phyloP scores from a whole-genome alignment of 2,888 invertebrate species.

The Stenodera caucasica region DNA sequence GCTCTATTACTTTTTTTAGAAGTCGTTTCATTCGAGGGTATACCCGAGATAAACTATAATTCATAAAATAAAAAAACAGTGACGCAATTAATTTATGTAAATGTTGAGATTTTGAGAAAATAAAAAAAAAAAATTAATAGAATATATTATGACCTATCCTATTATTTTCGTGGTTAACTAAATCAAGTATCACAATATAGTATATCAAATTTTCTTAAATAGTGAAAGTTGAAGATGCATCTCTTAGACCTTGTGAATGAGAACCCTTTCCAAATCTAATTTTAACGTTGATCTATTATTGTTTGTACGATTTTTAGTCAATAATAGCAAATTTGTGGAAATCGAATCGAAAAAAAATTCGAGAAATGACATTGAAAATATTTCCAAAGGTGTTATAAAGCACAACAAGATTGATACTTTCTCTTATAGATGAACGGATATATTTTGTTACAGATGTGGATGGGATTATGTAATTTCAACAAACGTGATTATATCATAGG shows the following conservation, averaged over 20 bases:
- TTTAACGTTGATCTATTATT: no score
- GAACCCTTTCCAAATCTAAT: neutral
- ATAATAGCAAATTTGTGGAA: no score
- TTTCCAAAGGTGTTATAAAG: slow-evolving; percentile 2
- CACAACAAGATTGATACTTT: slow-evolving; percentile 12
- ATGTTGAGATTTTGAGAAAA: neutral
- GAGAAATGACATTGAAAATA: neutral
- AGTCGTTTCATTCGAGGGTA: neutral
- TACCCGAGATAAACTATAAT: neutral
- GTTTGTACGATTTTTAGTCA: no score
- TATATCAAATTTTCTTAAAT: neutral
- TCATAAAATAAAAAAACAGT: neutral
- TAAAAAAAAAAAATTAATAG: neutral
- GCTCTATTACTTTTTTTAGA: slow-evolving; percentile 6
- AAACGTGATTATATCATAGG: slow-evolving; percentile 11
- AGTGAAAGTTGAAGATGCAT: slow-evolving; percentile 2
- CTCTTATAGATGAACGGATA: slow-evolving; percentile 19
- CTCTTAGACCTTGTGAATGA: neutral
- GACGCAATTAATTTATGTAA: neutral
- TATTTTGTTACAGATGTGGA: slow-evolving; percentile 17
- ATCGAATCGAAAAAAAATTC: no score
- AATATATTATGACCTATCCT: slow-evolving; percentile 4
- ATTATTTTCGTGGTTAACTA: slow-evolving; percentile 2
- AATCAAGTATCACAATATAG: no score
- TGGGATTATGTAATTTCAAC: slow-evolving; percentile 10